Base-by-base conservation (phyloP, 2,888 invertebrate species). In the Cremastinae sp. region DNA sequence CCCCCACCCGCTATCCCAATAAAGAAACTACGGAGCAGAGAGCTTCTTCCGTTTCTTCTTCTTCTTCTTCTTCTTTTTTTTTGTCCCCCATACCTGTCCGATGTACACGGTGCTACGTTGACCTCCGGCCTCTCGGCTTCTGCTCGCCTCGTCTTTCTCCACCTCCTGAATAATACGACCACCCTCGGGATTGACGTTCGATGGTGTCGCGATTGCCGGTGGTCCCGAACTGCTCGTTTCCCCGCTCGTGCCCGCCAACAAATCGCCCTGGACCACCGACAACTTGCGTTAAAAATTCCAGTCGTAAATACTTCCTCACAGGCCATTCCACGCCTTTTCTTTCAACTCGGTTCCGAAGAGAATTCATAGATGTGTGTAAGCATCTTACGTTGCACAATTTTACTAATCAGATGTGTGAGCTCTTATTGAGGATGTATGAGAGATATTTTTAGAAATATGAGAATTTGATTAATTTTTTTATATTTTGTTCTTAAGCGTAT, bases 71-170 rank as follows among this genome's bases (percentile, higher is more conserved):
- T 51, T 41, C 45, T 41, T 43, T 58, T 51, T 66, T 62, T 69
- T 36, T 64, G 59, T 69, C 53, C 68, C 18, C 66, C 66, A 82
- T 88, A 89, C 89, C 89, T 89, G 89, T 84, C 87, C 88, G 74
- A 89, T 89, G 80, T 87, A 88, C 82, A 88, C 85, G 79, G 87
- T 84, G 82, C 85, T 86, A 80, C 86, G 86, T 84, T 88, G 87
- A 84, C 86, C 87, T 83, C 84, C 86, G 78, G 81, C 81, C 78
- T 87, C 84, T 70, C 79, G 87, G 78, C 84, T 85, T 80, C 84
- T 84, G 79, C 81, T 84, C 75, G 84, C 85, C 82, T 88, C 86
- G 78, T 86, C 86, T 79, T 81, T 87, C 79, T 85, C 86, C 72
- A 75, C 83, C 79, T 87, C 84, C 78, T 84, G 86, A 82, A 85